Percentiles rank a stretch among this genome's conserved stretches.
These are phyloP conservation scores for Aphidius colemani DNA, from an alignment of 2,888 invertebrate genomes.

Conservation along the genomic window DNA sequence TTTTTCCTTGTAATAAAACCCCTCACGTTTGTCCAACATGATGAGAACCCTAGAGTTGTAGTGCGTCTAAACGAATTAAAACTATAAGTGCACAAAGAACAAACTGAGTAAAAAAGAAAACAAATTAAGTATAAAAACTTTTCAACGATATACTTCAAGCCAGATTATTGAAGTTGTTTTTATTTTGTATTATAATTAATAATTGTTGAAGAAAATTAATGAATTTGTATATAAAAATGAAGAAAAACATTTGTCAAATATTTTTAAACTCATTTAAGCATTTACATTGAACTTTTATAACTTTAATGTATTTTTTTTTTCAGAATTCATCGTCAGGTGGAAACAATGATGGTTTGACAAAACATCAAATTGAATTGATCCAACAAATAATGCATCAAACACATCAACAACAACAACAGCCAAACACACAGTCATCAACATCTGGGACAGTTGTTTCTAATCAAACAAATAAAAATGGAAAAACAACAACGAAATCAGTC, in stretches of 20 bases:
- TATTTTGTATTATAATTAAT: too few species aligned
- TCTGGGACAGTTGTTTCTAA: constrained; percentile 49
- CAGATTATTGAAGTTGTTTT: too few species aligned
- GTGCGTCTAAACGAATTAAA: constrained; percentile 35
- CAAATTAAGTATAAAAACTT: not conserved
- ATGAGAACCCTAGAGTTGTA: constrained; percentile 13
- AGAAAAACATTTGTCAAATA: too few species aligned
- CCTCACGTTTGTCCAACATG: constrained; percentile 19
- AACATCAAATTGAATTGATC: constrained; percentile 76
- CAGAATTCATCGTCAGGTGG: constrained; percentile 61
- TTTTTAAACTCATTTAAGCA: too few species aligned
- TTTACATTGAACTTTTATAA: too few species aligned
- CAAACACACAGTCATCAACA: constrained; percentile 32
- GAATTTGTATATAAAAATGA: too few species aligned
- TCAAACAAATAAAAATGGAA: constrained; percentile 56
- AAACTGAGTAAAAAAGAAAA: not conserved
- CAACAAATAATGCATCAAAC: constrained; percentile 80
- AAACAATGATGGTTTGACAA: constrained; percentile 71
- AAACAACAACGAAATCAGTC: constrained; percentile 55
- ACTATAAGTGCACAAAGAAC: constrained; percentile 24
- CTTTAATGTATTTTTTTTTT: constrained; percentile 33
- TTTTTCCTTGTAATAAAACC: constrained; percentile 32
- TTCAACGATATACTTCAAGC: too few species aligned
- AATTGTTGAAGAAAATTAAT: too few species aligned
- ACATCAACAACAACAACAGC: constrained; percentile 64